These are phyloP conservation scores for Nemoura dubitans DNA, from an alignment of 2,888 invertebrate genomes.

Conservation along the genomic window DNA sequence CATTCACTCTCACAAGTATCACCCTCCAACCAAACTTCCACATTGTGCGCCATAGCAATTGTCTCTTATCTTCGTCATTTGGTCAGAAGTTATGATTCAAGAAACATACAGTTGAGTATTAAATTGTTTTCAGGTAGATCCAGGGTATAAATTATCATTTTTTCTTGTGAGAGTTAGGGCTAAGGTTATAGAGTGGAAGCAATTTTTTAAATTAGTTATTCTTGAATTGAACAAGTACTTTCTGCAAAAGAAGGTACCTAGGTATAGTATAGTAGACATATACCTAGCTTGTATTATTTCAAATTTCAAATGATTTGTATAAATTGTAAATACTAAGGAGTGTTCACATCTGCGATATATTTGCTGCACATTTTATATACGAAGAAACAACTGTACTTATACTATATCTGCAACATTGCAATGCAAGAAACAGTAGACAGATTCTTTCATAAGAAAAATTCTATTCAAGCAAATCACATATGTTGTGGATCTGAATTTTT, in stretches of 20 bases:
- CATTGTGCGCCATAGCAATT: not conserved
- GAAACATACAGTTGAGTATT: not conserved
- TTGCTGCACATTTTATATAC: slow-evolving; percentile 49
- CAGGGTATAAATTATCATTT: not conserved
- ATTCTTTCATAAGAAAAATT: not conserved
- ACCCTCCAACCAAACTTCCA: not conserved
- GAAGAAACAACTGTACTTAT: slow-evolving; percentile 27
- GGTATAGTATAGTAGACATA: too few species aligned
- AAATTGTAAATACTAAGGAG: slow-evolving; percentile 61
- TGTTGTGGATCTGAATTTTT: not conserved
- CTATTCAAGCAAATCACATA: not conserved
- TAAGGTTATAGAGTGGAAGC: not conserved
- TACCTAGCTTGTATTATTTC: slow-evolving; percentile 53
- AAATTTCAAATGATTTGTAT: slow-evolving; percentile 61
- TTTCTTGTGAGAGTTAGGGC: not conserved
- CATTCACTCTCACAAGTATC: not conserved
- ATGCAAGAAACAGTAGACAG: not conserved
- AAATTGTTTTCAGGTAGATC: not conserved
- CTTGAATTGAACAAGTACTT: not conserved
- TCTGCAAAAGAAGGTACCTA: not conserved
- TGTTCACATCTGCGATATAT: slow-evolving; percentile 47
- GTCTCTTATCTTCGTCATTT: too few species aligned
- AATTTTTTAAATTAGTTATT: not conserved
- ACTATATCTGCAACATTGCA: slow-evolving; percentile 13
- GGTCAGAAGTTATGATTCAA: not conserved